phyloP scores from a whole-genome alignment of 2,797 vertebrate species.

The Loris lydekkerianus region DNA sequence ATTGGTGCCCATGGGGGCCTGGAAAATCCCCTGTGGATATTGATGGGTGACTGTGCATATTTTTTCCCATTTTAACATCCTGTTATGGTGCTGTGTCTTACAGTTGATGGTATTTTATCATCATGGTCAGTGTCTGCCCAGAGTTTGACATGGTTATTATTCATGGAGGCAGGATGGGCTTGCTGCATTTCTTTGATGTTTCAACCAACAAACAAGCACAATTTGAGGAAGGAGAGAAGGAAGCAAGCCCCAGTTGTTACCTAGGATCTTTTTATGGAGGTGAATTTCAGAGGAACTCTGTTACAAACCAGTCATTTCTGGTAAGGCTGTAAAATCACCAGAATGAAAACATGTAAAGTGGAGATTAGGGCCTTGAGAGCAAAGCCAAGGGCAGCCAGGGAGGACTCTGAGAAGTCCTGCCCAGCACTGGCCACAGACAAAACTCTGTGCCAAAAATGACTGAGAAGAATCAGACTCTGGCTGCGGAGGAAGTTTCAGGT shows the following conservation, averaged over 20 bases:
- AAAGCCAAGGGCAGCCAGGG: not conserved
- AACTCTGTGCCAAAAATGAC: not conserved
- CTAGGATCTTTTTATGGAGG: not conserved
- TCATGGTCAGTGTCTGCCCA: not conserved
- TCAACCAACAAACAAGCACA: not conserved
- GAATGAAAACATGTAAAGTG: not conserved
- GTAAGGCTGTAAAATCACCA: not conserved
- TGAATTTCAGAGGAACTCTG: not conserved
- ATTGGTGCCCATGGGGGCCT: not conserved
- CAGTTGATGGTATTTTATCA: not conserved
- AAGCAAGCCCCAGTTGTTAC: not conserved
- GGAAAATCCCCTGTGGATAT: not conserved
- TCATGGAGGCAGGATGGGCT: rapidly evolving
- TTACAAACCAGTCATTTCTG: not conserved
- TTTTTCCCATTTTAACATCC: not conserved
- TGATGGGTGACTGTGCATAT: not conserved
- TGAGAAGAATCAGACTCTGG: not conserved
- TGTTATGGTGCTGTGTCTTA: not conserved
- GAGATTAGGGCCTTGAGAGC: not conserved
- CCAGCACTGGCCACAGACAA: not conserved
- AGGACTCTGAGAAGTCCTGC: not conserved
- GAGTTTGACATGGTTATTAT: not conserved
- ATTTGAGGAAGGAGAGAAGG: not conserved
- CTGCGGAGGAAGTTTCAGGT: not conserved
- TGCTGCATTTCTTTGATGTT: not conserved